Evolutionary conservation across 1,140 invertebrate genomes (phyloP).

Genomic region (Zaprionus davidi): DNA sequence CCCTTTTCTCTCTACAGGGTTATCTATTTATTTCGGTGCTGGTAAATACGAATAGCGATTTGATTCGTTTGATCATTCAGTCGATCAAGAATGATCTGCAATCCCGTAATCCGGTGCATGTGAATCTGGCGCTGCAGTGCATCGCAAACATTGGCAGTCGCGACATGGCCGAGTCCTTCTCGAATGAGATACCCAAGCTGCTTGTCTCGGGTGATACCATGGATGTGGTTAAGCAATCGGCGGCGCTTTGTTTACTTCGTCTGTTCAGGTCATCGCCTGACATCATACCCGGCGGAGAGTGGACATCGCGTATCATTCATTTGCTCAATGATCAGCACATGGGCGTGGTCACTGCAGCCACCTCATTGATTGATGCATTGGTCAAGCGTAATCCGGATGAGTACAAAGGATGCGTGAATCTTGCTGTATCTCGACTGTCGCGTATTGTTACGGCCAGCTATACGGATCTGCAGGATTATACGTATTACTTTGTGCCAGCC

Average conservation of each 20-base stretch:
- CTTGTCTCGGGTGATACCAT: slow-evolving; percentile 99
- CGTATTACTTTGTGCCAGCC: slow-evolving; percentile 99
- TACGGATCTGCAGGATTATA: slow-evolving; percentile 99
- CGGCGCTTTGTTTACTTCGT: slow-evolving; percentile 97
- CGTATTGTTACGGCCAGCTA: slow-evolving; percentile 99
- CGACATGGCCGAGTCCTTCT: slow-evolving; percentile 99
- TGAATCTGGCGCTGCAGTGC: slow-evolving; percentile 99
- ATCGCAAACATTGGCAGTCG: slow-evolving; percentile 99
- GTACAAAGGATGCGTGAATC: slow-evolving; percentile 99
- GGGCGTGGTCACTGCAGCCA: slow-evolving; percentile 99
- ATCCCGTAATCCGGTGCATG: slow-evolving; percentile 98
- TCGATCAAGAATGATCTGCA: slow-evolving; percentile 99
- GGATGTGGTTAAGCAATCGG: slow-evolving; percentile 99
- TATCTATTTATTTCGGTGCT: slow-evolving; percentile 99
- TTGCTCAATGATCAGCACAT: slow-evolving; percentile 99
- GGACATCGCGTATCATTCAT: slow-evolving; percentile 99
- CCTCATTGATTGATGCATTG: slow-evolving; percentile 98
- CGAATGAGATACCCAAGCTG: slow-evolving; percentile 98
- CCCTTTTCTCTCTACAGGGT: slow-evolving; percentile 88
- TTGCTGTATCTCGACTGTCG: slow-evolving; percentile 98
- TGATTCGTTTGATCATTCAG: slow-evolving; percentile 99
- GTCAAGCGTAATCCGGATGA: slow-evolving; percentile 99
- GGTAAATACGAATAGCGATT: slow-evolving; percentile 99
- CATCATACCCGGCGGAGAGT: slow-evolving; percentile 98
- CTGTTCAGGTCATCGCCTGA: slow-evolving; percentile 96